Percentiles rank a stretch among this genome's conserved stretches.
phyloP scores from a whole-genome alignment of 1,140 invertebrate genomes.

The Drosophila parabipectinata region DNA sequence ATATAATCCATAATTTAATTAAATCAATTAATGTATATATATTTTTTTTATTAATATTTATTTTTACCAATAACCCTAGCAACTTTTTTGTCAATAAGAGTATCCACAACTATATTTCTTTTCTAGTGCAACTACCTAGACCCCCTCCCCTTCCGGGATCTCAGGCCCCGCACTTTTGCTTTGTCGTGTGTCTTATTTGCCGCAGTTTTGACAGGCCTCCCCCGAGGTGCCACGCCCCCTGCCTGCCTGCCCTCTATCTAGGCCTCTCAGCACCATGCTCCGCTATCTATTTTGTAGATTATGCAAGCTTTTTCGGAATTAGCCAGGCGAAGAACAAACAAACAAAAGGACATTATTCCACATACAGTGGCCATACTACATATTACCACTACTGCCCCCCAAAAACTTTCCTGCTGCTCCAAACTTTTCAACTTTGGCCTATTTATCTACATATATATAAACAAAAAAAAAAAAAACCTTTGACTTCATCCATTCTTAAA shows the following conservation, averaged over 20 bases:
- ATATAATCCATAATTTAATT: too few species aligned
- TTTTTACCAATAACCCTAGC: not conserved
- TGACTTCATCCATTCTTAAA: not conserved
- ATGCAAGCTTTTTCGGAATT: constrained; percentile 53
- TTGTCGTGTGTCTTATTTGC: constrained; percentile 56
- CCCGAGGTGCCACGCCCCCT: not conserved
- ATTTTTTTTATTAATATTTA: not conserved
- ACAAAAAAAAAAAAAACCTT: not conserved
- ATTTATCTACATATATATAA: not conserved
- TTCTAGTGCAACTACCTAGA: constrained; percentile 6
- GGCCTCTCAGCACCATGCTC: not conserved
- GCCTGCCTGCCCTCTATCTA: not conserved
- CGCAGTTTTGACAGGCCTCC: constrained; percentile 61
- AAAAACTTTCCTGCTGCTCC: constrained; percentile 7
- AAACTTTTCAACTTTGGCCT: constrained; percentile 13
- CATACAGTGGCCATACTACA: constrained; percentile 11
- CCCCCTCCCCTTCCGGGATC: not conserved
- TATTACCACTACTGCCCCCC: constrained; percentile 7
- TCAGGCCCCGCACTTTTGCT: not conserved
- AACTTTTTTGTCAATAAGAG: not conserved
- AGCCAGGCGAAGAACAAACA: constrained; percentile 38
- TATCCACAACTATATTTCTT: constrained; percentile 15
- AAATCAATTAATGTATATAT: not conserved
- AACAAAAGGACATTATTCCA: constrained; percentile 23
- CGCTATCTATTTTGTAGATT: constrained; percentile 26